These are phyloP conservation scores for Holothuria glaberrima DNA, from an alignment of 35 echinoderm and acorn worm species.

Conservation along the genomic window DNA sequence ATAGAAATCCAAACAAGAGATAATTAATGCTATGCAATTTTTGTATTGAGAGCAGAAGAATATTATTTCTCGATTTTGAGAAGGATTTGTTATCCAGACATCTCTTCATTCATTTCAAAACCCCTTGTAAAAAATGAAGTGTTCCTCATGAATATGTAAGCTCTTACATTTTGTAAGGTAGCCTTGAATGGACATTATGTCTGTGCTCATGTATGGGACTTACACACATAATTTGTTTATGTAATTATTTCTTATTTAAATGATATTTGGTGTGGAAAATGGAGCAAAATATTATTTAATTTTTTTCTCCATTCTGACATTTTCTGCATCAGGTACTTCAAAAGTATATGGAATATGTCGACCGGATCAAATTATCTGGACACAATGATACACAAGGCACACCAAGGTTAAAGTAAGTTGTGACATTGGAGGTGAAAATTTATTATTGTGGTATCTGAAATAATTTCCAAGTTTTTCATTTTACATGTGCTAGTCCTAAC, in stretches of 20 bases:
- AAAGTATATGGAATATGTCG: constrained; percentile 96
- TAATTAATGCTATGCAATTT: too few relatives aligned
- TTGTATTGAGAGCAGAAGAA: too few relatives aligned
- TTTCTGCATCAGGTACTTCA: constrained; percentile 74
- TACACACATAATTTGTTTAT: too few relatives aligned
- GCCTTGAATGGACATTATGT: constrained; percentile 10
- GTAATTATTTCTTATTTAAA: background rate
- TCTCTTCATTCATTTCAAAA: too few relatives aligned
- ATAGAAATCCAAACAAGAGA: too few relatives aligned
- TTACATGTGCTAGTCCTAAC: too few relatives aligned
- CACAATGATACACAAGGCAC: constrained; percentile 80
- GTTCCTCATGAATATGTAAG: constrained; percentile 6
- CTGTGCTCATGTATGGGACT: background rate
- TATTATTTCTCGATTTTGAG: too few relatives aligned
- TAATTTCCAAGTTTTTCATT: too few relatives aligned
- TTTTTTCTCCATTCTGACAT: background rate
- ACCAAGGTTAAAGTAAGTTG: constrained; percentile 98
- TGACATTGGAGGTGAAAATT: background rate
- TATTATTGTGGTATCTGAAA: background rate
- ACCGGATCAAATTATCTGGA: constrained; percentile 78
- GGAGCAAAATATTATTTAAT: background rate
- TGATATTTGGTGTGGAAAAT: background rate
- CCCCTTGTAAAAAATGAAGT: background rate
- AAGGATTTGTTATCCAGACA: too few relatives aligned
- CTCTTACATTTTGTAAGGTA: background rate